Conservation (phyloP, 2,888 invertebrate genomes). For the Caenorhabditis becei region DNA sequence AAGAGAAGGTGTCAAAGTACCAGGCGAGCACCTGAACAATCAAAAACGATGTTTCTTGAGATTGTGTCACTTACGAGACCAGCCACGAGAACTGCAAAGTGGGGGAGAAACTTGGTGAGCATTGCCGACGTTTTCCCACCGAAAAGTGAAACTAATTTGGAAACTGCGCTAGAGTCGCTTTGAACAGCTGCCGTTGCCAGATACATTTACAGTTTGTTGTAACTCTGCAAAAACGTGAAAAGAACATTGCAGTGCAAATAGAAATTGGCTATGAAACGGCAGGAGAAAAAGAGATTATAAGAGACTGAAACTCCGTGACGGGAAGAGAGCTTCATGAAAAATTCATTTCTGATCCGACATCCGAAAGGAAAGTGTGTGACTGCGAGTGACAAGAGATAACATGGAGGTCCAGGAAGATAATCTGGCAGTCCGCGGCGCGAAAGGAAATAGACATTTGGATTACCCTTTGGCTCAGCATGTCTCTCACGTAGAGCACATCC, state of each 20-base stretch:
- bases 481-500: no score
- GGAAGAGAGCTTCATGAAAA: no score
- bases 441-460: no score
- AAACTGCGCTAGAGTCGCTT: slow-evolving; percentile 5
- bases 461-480: no score
- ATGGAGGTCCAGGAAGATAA: no score
- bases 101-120: slow-evolving; percentile 37
- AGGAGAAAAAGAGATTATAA: neutral
- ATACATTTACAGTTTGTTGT: slow-evolving; percentile 22
- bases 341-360: no score
- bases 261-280: slow-evolving; percentile 1
- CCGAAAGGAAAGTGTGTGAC: no score
- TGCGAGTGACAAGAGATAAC: no score
- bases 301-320: neutral
- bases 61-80: slow-evolving; percentile 26
- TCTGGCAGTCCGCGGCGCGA: no score
- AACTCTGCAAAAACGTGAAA: slow-evolving; percentile 27
- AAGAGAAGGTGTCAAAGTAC: slow-evolving; percentile 28
- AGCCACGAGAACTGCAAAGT: slow-evolving; percentile 1
- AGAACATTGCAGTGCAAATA: slow-evolving; percentile 2
- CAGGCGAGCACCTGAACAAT: slow-evolving; percentile 29
- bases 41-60: neutral
- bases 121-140: slow-evolving; percentile 13
- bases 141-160: slow-evolving; percentile 35
- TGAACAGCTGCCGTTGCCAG: slow-evolving; percentile 36